Percentiles rank a stretch among this genome's conserved stretches.
Conservation (phyloP, 2,888 invertebrate species). For the Meganola albula region DNA sequence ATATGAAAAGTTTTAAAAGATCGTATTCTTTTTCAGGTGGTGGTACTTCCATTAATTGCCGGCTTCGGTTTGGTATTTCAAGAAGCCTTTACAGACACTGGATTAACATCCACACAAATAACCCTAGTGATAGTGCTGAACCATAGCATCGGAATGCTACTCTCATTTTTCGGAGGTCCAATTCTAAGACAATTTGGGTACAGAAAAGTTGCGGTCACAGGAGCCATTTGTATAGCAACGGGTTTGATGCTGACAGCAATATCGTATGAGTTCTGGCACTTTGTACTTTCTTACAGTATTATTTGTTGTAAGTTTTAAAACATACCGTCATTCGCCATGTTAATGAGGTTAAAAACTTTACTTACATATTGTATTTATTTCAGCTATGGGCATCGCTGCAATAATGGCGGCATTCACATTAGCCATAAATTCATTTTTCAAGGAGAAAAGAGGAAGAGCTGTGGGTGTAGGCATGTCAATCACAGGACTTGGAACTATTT, state of each 20-base stretch:
- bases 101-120: constrained; percentile 78
- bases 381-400: constrained; percentile 80
- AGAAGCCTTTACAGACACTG: constrained; percentile 73
- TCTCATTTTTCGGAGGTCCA: constrained; percentile 82
- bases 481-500: constrained; percentile 81
- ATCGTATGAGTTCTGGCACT: constrained; percentile 74
- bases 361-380: constrained; percentile 53
- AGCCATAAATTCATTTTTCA: constrained; percentile 82
- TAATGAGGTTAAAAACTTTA: too few relatives aligned
- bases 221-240: constrained; percentile 69
- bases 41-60: constrained; percentile 78
- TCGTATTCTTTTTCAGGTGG: constrained; percentile 47
- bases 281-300: constrained; percentile 82
- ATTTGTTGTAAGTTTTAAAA: constrained; percentile 83
- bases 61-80: constrained; percentile 81
- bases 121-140: constrained; percentile 81
- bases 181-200: constrained; percentile 79
- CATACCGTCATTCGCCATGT: too few relatives aligned
- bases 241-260: constrained; percentile 80
- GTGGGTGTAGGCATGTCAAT: constrained; percentile 80
- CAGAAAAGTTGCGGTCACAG: constrained; percentile 79
- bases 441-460: constrained; percentile 79
- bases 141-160: constrained; percentile 81
- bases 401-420: constrained; percentile 79
- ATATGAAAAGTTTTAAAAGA: not conserved